phyloP scores from a whole-genome alignment of 2,888 invertebrate genomes.

The Ypsolopha sequella region DNA sequence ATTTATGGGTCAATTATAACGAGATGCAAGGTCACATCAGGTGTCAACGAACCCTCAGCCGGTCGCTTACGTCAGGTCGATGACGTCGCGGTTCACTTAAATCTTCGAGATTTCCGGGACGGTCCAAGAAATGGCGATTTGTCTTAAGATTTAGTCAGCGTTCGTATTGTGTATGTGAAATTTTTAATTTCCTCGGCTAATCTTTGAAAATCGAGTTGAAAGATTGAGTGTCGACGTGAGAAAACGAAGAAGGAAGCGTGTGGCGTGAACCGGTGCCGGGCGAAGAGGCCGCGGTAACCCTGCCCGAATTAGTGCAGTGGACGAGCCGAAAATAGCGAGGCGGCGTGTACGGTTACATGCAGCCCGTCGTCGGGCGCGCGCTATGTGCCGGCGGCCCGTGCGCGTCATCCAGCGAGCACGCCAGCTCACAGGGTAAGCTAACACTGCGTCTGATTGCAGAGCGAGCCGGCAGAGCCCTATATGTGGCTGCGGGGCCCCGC shows the following conservation, averaged over 20 bases:
- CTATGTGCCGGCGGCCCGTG: slow-evolving; percentile 27
- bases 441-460: slow-evolving; percentile 59
- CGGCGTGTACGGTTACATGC: slow-evolving; percentile 67
- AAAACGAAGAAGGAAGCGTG: slow-evolving; percentile 58
- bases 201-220: background rate
- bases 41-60: slow-evolving; percentile 64
- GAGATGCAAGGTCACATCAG: slow-evolving; percentile 61
- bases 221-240: slow-evolving; percentile 40
- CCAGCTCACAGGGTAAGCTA: slow-evolving; percentile 49
- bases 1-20: slow-evolving; percentile 42
- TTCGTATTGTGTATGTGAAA: background rate
- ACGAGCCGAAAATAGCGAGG: slow-evolving; percentile 65
- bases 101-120: slow-evolving; percentile 14
- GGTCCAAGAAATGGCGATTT: slow-evolving; percentile 6
- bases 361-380: slow-evolving; percentile 52
- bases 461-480: slow-evolving; percentile 59
- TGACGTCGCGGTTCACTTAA: slow-evolving; percentile 51
- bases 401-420: slow-evolving; percentile 8
- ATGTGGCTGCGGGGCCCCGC: slow-evolving; percentile 49
- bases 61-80: slow-evolving; percentile 59
- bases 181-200: background rate
- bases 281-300: slow-evolving; percentile 65
- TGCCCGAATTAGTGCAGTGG: slow-evolving; percentile 70
- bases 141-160: slow-evolving; percentile 6
- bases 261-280: slow-evolving; percentile 38